Conservation (phyloP, 2,888 invertebrate genomes). For the Hyposoter didymator region DNA sequence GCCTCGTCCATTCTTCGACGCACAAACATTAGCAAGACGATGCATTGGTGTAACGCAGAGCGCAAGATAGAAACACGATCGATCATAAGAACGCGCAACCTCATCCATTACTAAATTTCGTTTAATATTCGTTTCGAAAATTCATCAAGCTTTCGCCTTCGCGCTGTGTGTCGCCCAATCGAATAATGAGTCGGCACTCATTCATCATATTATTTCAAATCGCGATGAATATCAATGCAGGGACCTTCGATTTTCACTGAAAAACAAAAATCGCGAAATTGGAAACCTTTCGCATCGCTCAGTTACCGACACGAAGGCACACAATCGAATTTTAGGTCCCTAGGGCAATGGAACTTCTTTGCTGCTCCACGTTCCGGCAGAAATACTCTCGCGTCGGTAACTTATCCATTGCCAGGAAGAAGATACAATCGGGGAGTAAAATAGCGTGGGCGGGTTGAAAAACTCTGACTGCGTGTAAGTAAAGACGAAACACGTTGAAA, state of each 20-base stretch:
- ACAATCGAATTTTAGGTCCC: constrained; percentile 17
- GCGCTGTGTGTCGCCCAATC: not conserved
- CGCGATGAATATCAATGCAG: not conserved
- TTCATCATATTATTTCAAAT: not conserved
- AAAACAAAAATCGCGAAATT: not conserved
- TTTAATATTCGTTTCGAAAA: no score
- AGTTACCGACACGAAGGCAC: constrained; percentile 54
- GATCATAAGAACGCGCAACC: constrained; percentile 4
- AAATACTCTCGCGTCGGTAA: constrained; percentile 59
- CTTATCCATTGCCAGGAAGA: constrained; percentile 49
- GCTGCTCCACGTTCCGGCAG: constrained; percentile 24
- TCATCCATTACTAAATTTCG: constrained; percentile 8
- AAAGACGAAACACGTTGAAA: constrained; percentile 1
- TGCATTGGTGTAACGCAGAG: not conserved
- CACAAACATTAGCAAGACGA: constrained; percentile 7
- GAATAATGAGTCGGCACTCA: not conserved
- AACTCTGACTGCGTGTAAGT: not conserved
- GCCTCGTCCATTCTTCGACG: not conserved
- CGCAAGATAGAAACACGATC: not conserved
- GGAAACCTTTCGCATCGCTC: not conserved
- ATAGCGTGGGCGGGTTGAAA: not conserved
- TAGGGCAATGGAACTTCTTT: constrained; percentile 37
- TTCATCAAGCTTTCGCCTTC: not conserved
- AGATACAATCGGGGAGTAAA: not conserved
- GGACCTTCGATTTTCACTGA: not conserved